Conservation (phyloP, 2,888 invertebrate genomes). For the Catocala fraxini region DNA sequence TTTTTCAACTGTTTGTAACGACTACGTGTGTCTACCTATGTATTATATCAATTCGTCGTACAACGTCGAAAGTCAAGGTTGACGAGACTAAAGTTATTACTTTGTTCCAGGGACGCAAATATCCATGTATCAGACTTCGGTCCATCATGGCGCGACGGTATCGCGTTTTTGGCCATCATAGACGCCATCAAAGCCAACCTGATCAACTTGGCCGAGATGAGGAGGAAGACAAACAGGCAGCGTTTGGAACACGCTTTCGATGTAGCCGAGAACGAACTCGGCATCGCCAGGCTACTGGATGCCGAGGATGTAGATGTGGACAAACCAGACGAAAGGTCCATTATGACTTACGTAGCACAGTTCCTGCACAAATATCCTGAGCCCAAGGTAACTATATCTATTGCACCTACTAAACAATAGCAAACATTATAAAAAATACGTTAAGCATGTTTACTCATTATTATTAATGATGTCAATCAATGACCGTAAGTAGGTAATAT, state of each 20-base stretch:
- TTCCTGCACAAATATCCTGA: slow-evolving; percentile 98
- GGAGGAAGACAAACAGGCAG: slow-evolving; percentile 91
- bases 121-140: slow-evolving; percentile 98
- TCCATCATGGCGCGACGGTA: slow-evolving; percentile 98
- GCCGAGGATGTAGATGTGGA: slow-evolving; percentile 98
- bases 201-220: slow-evolving; percentile 94
- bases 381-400: slow-evolving; percentile 89
- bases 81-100: too few relatives aligned
- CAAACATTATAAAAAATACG: too few relatives aligned
- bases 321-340: slow-evolving; percentile 98
- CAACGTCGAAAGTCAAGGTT: too few relatives aligned
- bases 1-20: too few relatives aligned
- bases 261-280: slow-evolving; percentile 96
- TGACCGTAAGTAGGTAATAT: too few relatives aligned
- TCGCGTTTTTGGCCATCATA: slow-evolving; percentile 97
- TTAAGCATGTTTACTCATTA: too few relatives aligned
- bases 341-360: slow-evolving; percentile 99
- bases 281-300: slow-evolving; percentile 96
- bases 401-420: too few relatives aligned
- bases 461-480: too few relatives aligned
- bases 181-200: slow-evolving; percentile 97
- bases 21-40: too few relatives aligned
- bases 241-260: slow-evolving; percentile 97
- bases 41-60: too few relatives aligned
- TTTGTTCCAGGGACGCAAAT: slow-evolving; percentile 91